A percentile compares a stretch with the other conserved stretches of the same genome.
Evolutionary conservation across 2,113 vertebrate genomes (phyloP).

Genomic region (Melanerpes aurifrons): DNA sequence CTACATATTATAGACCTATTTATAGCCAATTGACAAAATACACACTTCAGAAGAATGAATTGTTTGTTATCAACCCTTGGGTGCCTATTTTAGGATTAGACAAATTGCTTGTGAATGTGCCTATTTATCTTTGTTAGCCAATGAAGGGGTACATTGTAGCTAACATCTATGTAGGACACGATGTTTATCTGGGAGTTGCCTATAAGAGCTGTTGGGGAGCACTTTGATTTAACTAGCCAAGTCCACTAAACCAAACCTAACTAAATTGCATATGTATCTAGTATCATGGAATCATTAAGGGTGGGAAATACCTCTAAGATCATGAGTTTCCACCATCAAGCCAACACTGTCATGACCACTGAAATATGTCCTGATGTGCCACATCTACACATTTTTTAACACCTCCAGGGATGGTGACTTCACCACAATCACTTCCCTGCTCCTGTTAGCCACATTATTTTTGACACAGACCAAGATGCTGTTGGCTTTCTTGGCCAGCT

Average conservation of each 20-base stretch:
- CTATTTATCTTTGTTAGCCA: background rate
- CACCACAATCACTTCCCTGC: too few species aligned
- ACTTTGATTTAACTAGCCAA: background rate
- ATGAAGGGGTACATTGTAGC: background rate
- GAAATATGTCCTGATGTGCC: too few species aligned
- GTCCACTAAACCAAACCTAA: background rate
- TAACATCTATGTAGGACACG: background rate
- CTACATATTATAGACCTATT: background rate
- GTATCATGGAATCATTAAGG: too few species aligned
- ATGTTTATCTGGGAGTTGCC: background rate
- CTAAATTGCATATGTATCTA: background rate
- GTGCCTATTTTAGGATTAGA: slow-evolving; percentile 12
- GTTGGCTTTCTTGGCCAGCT: too few species aligned
- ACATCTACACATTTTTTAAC: too few species aligned
- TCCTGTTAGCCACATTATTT: too few species aligned
- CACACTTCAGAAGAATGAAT: background rate
- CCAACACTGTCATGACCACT: too few species aligned
- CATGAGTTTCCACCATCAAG: too few species aligned
- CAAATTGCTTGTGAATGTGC: background rate
- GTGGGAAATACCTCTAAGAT: too few species aligned
- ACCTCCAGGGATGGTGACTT: too few species aligned
- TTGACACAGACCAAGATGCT: too few species aligned
- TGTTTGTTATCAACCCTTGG: background rate
- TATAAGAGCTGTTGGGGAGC: background rate
- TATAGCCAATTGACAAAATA: background rate